phyloP scores from a whole-genome alignment of 2,888 invertebrate genomes.

The Carpatolechia fugitivella region DNA sequence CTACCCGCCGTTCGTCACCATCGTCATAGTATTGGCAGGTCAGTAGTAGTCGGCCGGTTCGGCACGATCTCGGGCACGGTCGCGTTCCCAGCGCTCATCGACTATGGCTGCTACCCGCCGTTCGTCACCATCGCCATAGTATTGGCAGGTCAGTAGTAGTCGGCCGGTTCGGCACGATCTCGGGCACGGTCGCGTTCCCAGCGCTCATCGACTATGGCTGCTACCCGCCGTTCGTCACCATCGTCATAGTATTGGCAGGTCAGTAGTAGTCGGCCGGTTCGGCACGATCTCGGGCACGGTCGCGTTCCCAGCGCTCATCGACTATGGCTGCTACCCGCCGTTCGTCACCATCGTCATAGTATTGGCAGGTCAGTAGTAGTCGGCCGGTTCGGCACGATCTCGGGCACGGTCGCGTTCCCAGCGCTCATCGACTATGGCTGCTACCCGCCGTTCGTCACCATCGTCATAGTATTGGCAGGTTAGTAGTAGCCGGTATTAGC shows the following conservation, averaged over 20 bases:
- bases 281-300: constrained; percentile 86
- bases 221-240: constrained; percentile 84
- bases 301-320: constrained; percentile 83
- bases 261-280: constrained; percentile 79
- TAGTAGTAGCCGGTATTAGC: too few relatives aligned
- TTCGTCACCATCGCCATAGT: constrained; percentile 83
- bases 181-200: constrained; percentile 86
- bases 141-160: constrained; percentile 79
- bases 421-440: constrained; percentile 83
- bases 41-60: constrained; percentile 79
- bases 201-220: constrained; percentile 83
- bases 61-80: constrained; percentile 86
- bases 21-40: constrained; percentile 82
- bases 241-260: constrained; percentile 82
- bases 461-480: constrained; percentile 82
- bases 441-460: constrained; percentile 84
- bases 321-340: constrained; percentile 84
- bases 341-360: constrained; percentile 83
- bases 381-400: constrained; percentile 84
- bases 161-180: constrained; percentile 84
- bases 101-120: constrained; percentile 84
- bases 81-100: constrained; percentile 83
- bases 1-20: constrained; percentile 84
- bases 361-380: constrained; percentile 79
- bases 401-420: constrained; percentile 86